Evolutionary conservation across 2,888 invertebrate species (phyloP).

Genomic region (Candidula unifasciata): DNA sequence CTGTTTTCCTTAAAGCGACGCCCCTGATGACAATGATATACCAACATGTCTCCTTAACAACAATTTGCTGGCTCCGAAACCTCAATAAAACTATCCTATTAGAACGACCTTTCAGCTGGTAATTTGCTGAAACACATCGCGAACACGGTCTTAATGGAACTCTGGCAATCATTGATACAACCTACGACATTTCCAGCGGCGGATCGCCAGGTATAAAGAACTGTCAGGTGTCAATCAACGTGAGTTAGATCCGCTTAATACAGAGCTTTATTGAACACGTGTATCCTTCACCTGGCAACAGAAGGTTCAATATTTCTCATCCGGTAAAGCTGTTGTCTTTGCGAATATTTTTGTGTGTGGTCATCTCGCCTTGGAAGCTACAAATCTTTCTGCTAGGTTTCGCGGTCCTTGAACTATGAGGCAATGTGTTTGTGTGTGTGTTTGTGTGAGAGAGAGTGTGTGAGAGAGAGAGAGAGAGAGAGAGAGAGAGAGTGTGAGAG

Average conservation of each 20-base stretch:
- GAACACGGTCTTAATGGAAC: background rate
- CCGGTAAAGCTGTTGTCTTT: constrained; percentile 24
- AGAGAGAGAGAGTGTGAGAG: constrained; percentile 41
- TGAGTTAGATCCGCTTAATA: background rate
- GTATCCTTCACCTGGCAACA: background rate
- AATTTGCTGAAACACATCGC: background rate
- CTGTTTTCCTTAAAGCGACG: too few species aligned
- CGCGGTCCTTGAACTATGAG: background rate
- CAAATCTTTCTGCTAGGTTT: background rate
- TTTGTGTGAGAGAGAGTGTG: constrained; percentile 1
- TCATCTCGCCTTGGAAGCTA: background rate
- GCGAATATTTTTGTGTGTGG: background rate
- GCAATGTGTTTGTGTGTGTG: constrained; percentile 9
- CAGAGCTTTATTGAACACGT: background rate
- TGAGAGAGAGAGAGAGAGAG: constrained; percentile 46
- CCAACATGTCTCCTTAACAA: background rate
- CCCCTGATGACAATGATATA: background rate
- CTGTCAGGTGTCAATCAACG: constrained; percentile 21
- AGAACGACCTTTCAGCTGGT: background rate
- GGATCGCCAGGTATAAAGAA: constrained; percentile 1
- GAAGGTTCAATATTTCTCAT: constrained; percentile 25
- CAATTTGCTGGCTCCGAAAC: background rate
- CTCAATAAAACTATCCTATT: constrained; percentile 18
- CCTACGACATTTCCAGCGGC: constrained; percentile 15
- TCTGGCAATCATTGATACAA: constrained; percentile 23